Evolutionary conservation across 2,888 invertebrate genomes (phyloP).

Genomic region (Physocephala rufipes): DNA sequence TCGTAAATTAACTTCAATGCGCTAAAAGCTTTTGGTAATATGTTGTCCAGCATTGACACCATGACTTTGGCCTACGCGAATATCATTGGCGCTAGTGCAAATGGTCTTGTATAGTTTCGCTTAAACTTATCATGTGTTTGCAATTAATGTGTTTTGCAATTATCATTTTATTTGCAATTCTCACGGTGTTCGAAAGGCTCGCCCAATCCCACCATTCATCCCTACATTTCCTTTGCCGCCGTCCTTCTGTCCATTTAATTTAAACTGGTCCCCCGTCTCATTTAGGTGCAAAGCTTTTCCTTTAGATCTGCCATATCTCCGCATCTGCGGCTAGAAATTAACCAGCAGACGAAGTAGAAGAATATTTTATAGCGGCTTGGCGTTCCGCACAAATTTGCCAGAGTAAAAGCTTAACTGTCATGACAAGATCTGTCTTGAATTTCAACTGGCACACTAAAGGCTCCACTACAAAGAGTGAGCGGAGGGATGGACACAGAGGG

Average conservation of each 20-base stretch:
- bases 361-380: not conserved
- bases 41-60: conserved; percentile 11
- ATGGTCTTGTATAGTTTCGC: too few species aligned
- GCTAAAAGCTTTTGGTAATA: conserved; percentile 33
- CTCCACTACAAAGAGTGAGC: not conserved
- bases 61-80: conserved; percentile 17
- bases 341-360: not conserved
- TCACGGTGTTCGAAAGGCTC: too few species aligned
- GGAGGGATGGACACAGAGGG: not conserved
- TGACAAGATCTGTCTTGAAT: too few species aligned
- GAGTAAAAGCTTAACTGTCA: too few species aligned
- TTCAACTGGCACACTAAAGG: too few species aligned
- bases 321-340: conserved; percentile 31
- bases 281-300: not conserved
- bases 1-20: conserved; percentile 29
- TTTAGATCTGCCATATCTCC: conserved; percentile 8
- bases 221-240: not conserved
- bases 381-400: not conserved
- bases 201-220: too few species aligned
- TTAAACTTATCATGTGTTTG: too few species aligned
- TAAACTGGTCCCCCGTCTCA: not conserved
- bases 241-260: not conserved
- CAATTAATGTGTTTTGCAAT: too few species aligned
- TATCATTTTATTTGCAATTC: too few species aligned
- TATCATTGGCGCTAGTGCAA: not conserved